Base-by-base conservation (phyloP, 2,888 invertebrate genomes). In the Heliconius ismenius region DNA sequence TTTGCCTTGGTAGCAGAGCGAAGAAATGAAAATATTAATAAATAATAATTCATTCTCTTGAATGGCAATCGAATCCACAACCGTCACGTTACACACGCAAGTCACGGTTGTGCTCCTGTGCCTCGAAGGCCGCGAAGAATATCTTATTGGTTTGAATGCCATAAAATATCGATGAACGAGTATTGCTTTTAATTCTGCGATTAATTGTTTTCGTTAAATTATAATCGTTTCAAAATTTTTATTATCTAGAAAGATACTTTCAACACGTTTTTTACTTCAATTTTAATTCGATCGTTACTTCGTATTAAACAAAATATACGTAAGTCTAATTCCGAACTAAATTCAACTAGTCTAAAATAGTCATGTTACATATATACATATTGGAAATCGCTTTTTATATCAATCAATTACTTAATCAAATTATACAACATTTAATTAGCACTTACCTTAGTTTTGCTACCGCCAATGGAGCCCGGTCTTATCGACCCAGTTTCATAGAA, bases 401-500 rank as follows among this genome's bases (percentile, higher is more conserved):
- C n/a, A 58, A 36, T 70, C 9, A 32, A 32, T 32, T n/a, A 32
- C 7, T 32, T 67, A 24, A 67, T 39, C 6, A 67, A 11, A 39
- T 67, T 67, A 67, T 39, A 67, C 65, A 39, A 39, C 11, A 13
- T 67, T 39, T 67, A 43, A 24, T 67, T 67, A 15, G 7, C 67
- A 79, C 88, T 92, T 90, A 98, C 98, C 97, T 98, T 98, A 60
- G 98, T 98, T 92, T 98, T 98, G 87, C 98, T 98, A 75, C 98
- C 98, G 32, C 98, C 98, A 82, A 98, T 98, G 68, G 98, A 98
- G 2, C 99, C 99, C 0, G 99, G 99, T 82, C 98, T 95, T 80
- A 99, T 99, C 79, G 98, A 98, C 6, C 99, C 99, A 0, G 99
- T 99, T 94, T 99, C 99, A 92, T 99, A 98, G 94, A 98, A 99